These are phyloP conservation scores for Apis cerana DNA, from an alignment of 1,140 invertebrate species.

Conservation along the genomic window DNA sequence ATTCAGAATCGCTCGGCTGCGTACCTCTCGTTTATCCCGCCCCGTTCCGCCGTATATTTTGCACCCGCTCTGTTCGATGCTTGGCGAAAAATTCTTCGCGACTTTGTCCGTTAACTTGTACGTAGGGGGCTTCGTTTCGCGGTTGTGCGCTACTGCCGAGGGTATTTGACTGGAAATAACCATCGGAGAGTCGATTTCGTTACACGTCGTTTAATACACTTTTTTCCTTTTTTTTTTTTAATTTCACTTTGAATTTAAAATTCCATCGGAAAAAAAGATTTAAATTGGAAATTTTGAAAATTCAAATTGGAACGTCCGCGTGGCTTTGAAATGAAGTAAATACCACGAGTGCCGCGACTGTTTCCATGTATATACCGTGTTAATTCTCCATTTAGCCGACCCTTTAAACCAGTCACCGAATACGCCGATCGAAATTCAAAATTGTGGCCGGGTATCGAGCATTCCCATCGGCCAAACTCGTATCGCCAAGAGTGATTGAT, in stretches of 20 bases:
- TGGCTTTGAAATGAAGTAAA: background rate
- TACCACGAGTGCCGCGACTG: background rate
- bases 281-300: background rate
- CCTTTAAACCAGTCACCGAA: background rate
- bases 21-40: slow-evolving; percentile 3
- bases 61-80: background rate
- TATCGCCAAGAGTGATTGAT: slow-evolving; percentile 14
- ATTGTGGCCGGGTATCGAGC: too few species aligned
- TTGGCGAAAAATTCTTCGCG: slow-evolving; percentile 23
- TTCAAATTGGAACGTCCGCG: background rate
- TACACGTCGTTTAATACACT: background rate
- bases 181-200: background rate
- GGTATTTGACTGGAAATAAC: background rate
- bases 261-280: background rate
- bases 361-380: background rate
- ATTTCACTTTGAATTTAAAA: too few species aligned
- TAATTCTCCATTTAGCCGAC: background rate
- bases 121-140: background rate
- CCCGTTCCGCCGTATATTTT: slow-evolving; percentile 14
- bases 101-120: background rate
- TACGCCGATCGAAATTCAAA: background rate
- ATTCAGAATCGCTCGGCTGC: slow-evolving; percentile 18
- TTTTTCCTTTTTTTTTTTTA: background rate
- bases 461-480: background rate
- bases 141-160: background rate